Evolutionary conservation across 2,888 invertebrate genomes (phyloP), one percentile per base, ranked within the genome.

Genomic region (Eurytoma adleriae): DNA sequence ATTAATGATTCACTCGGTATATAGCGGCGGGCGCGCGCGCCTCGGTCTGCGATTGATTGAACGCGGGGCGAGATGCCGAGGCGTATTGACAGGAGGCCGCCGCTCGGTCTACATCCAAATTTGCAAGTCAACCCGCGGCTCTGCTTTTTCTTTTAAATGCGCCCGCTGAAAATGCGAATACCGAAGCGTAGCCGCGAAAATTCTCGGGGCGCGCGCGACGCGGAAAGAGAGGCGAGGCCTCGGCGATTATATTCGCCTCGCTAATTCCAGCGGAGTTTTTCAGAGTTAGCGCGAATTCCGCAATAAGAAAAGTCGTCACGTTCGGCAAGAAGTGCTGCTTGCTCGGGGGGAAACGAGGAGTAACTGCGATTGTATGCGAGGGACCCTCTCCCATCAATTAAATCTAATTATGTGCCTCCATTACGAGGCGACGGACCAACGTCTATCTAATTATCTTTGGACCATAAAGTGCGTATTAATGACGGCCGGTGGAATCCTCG

Each of bases 401-500:
- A 77, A 57, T 66, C 71, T 71, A 70, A 77, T 77, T 77, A 77
- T 71, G 70, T 54, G 30, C 77, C 64, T 62, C 16, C 56, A 57
- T 59, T 68, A 50, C 57, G 40, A 5, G 14, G 12, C 59, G 20
- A 27, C 57, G n/a, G 16, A 18, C 61, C 52, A 66, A 30, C 68
- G 10, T 68, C 50, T 61, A 75, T 61, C 61, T 75, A 68, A 75
- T 75, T 61, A 75, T 75, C 68, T 67, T 67, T 68, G 50, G 50
- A 52, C 14, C 52, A 52, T 75, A 75, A 68, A 67, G n/a, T 67
- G 56, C 48, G 48, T 57, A 74, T 67, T 67, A 67, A 57, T 57
- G 67, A 18, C 14, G 64, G 24, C 50, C 59, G 59, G 5, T 5
- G 0, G 5, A 30, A 30, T 30, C 30, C 2, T 30, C 4, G 30